These are phyloP conservation scores for Siphamia tubifer DNA, from an alignment of 2,113 vertebrate species.

Conservation along the genomic window DNA sequence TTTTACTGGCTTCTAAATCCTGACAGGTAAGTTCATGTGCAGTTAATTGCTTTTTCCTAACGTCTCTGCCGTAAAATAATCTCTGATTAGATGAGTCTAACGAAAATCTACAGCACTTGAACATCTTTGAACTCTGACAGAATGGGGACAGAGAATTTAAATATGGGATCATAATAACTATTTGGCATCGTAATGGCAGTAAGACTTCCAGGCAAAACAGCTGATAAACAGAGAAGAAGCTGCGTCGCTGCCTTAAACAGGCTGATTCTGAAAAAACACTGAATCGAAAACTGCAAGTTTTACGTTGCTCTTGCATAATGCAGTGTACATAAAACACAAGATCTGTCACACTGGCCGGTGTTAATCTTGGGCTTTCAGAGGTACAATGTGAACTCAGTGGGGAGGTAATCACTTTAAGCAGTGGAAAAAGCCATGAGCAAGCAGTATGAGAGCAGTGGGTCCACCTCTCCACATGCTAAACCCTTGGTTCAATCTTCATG, in stretches of 20 bases:
- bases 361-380: slow-evolving; percentile 34
- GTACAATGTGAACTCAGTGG: slow-evolving; percentile 24
- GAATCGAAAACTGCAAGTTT: neutral
- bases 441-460: slow-evolving; percentile 31
- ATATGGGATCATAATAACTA: slow-evolving; percentile 6
- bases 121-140: slow-evolving; percentile 30
- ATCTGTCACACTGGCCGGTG: neutral
- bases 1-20: slow-evolving; percentile 1
- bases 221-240: neutral
- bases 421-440: slow-evolving; percentile 48
- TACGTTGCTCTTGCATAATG: neutral
- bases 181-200: neutral
- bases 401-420: slow-evolving; percentile 67
- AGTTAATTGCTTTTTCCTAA: slow-evolving; percentile 59
- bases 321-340: slow-evolving; percentile 21
- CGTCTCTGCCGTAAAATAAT: slow-evolving; percentile 38
- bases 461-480: slow-evolving; percentile 30
- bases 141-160: slow-evolving; percentile 30
- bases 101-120: neutral
- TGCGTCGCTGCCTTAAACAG: neutral
- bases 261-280: neutral
- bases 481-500: slow-evolving; percentile 10
- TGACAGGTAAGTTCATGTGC: slow-evolving; percentile 41
- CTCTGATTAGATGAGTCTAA: slow-evolving; percentile 23
- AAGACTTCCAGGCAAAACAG: neutral